phyloP scores from a whole-genome alignment of 2,888 invertebrate genomes.

The Trichopoda pennipes region DNA sequence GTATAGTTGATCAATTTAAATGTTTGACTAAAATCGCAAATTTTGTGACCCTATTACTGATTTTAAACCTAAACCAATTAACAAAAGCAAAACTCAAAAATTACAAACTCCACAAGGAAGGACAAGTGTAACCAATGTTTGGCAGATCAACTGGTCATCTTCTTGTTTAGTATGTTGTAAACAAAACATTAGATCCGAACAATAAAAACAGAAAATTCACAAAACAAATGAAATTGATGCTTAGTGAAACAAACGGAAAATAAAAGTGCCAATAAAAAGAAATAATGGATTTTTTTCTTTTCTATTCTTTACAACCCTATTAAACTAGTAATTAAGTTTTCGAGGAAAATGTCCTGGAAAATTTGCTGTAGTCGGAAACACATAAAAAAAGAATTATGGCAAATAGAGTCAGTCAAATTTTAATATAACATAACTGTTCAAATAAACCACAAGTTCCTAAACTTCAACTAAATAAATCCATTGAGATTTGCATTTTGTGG shows the following conservation, averaged over 20 bases:
- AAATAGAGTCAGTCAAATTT: slow-evolving; percentile 30
- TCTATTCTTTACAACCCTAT: slow-evolving; percentile 44
- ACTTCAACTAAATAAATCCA: slow-evolving; percentile 44
- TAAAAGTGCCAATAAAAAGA: too few relatives aligned
- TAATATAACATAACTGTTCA: slow-evolving; percentile 16
- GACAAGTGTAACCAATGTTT: slow-evolving; percentile 55
- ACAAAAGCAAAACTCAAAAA: neutral
- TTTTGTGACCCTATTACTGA: neutral
- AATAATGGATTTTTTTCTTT: slow-evolving; percentile 9
- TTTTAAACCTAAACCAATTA: neutral
- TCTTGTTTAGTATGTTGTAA: slow-evolving; percentile 56
- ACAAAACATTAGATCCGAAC: slow-evolving; percentile 46
- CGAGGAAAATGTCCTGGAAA: slow-evolving; percentile 25
- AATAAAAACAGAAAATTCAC: slow-evolving; percentile 9
- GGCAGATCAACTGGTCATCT: slow-evolving; percentile 60
- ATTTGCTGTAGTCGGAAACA: neutral
- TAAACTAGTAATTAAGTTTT: slow-evolving; percentile 58
- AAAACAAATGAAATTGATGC: slow-evolving; percentile 26
- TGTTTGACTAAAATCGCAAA: neutral
- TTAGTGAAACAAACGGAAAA: slow-evolving; percentile 13
- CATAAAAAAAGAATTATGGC: neutral
- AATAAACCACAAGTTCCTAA: slow-evolving; percentile 27
- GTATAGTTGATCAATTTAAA: too few relatives aligned
- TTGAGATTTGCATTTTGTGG: slow-evolving; percentile 49
- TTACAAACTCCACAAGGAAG: neutral